Conservation (phyloP, 2,113 vertebrate genomes). For the Xiphophorus maculatus region DNA sequence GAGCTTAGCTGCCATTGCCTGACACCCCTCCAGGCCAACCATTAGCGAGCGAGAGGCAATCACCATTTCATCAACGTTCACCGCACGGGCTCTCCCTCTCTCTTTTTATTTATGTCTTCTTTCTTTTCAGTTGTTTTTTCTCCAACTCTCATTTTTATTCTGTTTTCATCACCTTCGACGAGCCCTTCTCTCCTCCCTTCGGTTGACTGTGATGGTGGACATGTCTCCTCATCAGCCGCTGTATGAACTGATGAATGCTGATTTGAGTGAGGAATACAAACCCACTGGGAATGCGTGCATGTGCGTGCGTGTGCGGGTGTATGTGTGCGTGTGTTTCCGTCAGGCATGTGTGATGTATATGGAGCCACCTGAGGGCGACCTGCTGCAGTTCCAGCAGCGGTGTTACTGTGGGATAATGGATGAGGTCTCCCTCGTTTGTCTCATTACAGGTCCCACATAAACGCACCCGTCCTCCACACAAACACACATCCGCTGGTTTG, state of each 20-base stretch:
- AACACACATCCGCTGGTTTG: slow-evolving; percentile 23
- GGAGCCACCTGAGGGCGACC: slow-evolving; percentile 34
- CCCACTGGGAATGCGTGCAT: not conserved
- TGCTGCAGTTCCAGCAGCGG: slow-evolving; percentile 25
- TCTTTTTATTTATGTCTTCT: slow-evolving; percentile 60
- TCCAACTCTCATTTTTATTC: slow-evolving; percentile 66
- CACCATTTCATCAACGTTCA: slow-evolving; percentile 78
- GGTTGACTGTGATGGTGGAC: slow-evolving; percentile 25
- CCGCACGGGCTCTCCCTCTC: slow-evolving; percentile 40
- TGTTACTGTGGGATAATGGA: slow-evolving; percentile 58
- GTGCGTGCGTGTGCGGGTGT: not conserved
- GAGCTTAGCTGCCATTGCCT: slow-evolving; percentile 61
- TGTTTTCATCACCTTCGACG: slow-evolving; percentile 41
- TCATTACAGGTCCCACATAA: slow-evolving; percentile 39
- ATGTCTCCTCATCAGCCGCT: slow-evolving; percentile 34
- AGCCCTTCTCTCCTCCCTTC: slow-evolving; percentile 25
- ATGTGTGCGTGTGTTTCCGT: not conserved
- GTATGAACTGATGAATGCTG: slow-evolving; percentile 45
- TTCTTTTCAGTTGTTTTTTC: slow-evolving; percentile 59
- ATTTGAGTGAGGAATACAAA: slow-evolving; percentile 41
- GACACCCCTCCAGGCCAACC: slow-evolving; percentile 70
- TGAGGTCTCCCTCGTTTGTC: slow-evolving; percentile 43
- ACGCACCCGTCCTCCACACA: slow-evolving; percentile 16
- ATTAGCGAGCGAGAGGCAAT: slow-evolving; percentile 80
- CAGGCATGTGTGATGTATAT: slow-evolving; percentile 28